Conservation (phyloP, 2,888 invertebrate genomes). For the Chrysolina haemoptera region DNA sequence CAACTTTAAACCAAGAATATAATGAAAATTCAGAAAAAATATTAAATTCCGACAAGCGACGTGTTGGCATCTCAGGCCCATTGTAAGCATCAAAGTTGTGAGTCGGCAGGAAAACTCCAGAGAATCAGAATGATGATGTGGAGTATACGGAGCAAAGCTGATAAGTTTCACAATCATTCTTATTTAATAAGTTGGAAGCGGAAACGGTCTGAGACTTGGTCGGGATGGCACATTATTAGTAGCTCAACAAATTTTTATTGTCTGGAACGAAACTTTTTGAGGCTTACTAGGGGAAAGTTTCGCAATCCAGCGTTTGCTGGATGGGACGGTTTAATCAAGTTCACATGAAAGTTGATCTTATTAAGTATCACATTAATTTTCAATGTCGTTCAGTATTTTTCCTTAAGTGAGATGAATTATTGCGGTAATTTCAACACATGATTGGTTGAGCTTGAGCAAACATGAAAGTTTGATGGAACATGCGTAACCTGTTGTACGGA, state of each 20-base stretch:
- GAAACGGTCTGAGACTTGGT: slow-evolving; percentile 35
- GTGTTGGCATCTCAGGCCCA: slow-evolving; percentile 9
- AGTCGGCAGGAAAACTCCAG: slow-evolving; percentile 2
- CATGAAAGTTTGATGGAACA: no score
- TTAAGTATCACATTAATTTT: no score
- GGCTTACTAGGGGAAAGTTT: not conserved
- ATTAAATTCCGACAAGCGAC: slow-evolving; percentile 22
- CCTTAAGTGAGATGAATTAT: no score
- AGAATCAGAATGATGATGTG: slow-evolving; percentile 18
- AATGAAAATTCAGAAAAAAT: slow-evolving; percentile 15
- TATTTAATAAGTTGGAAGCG: slow-evolving; percentile 42
- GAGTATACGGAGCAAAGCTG: slow-evolving; percentile 35
- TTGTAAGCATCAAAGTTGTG: slow-evolving; percentile 19
- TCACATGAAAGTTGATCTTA: not conserved
- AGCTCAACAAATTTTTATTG: slow-evolving; percentile 9
- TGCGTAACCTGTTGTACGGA: no score
- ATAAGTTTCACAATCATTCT: slow-evolving; percentile 35
- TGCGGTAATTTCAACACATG: no score
- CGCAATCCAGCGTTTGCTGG: not conserved
- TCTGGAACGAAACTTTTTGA: slow-evolving; percentile 10
- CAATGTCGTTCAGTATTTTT: no score
- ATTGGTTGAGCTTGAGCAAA: no score
- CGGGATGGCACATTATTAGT: slow-evolving; percentile 17
- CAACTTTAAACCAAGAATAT: slow-evolving; percentile 5
- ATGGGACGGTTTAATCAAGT: not conserved